Conservation (phyloP, 2,888 invertebrate genomes). For the Amiota mariae region DNA sequence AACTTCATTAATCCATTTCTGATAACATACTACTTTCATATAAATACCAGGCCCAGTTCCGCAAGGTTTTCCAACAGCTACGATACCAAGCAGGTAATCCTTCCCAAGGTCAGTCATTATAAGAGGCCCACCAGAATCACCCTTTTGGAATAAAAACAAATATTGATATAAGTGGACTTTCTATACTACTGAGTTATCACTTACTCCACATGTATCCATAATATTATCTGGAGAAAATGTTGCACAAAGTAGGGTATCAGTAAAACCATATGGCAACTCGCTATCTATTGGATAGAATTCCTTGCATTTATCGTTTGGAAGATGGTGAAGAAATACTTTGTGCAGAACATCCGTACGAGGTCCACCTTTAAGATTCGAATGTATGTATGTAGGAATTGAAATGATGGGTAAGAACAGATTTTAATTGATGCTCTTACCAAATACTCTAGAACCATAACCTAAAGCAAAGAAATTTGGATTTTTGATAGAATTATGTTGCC, state of each 20-base stretch:
- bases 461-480: slow-evolving; percentile 74
- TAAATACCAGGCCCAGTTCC: slow-evolving; percentile 23
- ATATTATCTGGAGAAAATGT: neutral
- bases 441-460: slow-evolving; percentile 76
- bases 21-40: slow-evolving; percentile 11
- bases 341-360: slow-evolving; percentile 13
- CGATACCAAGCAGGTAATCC: slow-evolving; percentile 15
- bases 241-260: slow-evolving; percentile 19
- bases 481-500: slow-evolving; percentile 61
- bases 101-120: slow-evolving; percentile 22
- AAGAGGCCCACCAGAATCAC: slow-evolving; percentile 17
- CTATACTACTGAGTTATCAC: neutral
- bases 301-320: slow-evolving; percentile 16
- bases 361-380: neutral
- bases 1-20: slow-evolving; percentile 24
- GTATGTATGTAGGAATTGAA: no score
- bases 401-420: neutral
- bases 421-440: slow-evolving; percentile 32
- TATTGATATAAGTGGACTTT: neutral
- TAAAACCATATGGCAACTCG: slow-evolving; percentile 15
- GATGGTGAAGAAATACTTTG: slow-evolving; percentile 17
- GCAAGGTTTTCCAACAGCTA: slow-evolving; percentile 26
- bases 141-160: neutral
- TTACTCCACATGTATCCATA: slow-evolving; percentile 19
- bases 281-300: neutral